Evolutionary conservation across 2,888 invertebrate genomes (phyloP), one percentile per base, ranked within the genome.

Genomic region (Melangyna quadrimaculata): DNA sequence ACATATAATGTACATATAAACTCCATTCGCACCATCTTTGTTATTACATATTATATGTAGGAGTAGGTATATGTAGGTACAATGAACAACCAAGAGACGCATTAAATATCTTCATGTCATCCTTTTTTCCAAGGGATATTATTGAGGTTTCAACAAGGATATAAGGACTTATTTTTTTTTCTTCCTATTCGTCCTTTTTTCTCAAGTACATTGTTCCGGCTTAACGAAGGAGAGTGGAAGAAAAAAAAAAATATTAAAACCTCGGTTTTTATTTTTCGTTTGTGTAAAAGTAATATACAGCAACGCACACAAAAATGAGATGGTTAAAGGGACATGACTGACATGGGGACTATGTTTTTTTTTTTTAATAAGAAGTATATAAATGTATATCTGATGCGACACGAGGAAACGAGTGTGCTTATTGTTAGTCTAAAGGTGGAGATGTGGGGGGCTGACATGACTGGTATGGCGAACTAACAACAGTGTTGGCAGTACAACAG

Each of bases 191-290:
- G 43, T 73, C 24, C 45, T 69, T 61, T 65, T 71, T 65, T 63
- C 59, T 67, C 67, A 80, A 84, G 80, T 80, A 80, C 75, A 61
- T 80, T 80, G 75, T 84, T 84, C 84, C 84, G 84, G 75, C 78
- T 74, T 74, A 70, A 70, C 48, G 24, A 45, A 51, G 65, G 53
- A 73, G 12, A 22, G 5, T 24, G n/a, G n/a, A n/a, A n/a, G n/a
- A n/a, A 48, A n/a, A 53, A 59, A 17, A 79, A 67, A 59, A 67
- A 63, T 59, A 51, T 37, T 22, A 67, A 45, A 67, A 67, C 32
- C 35, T 48, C 22, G 9, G 24, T 67, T 67, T 32, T 67, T 37
- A 19, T 67, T 51, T 35, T 17, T 29, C 12, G 40, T 27, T 65
- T 45, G 32, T 32, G 63, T 29, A 8, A 67, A 67, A 67, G 35